phyloP scores from a whole-genome alignment of 2,113 vertebrate species.

The Brevimyrus niger region DNA sequence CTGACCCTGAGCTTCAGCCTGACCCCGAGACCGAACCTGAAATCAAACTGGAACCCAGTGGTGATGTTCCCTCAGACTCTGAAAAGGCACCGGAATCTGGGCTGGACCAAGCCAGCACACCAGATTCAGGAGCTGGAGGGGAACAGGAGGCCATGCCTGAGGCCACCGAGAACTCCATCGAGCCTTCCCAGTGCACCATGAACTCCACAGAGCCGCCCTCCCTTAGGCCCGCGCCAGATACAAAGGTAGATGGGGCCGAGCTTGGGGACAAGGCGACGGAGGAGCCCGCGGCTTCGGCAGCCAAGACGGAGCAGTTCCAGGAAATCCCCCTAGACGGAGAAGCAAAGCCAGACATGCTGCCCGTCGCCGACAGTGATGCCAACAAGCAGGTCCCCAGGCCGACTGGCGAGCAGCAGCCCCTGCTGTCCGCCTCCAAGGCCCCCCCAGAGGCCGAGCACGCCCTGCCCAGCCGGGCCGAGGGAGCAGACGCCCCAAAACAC shows the following conservation, averaged over 20 bases:
- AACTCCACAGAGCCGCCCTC: not conserved
- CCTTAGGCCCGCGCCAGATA: not conserved
- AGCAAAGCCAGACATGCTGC: slow-evolving; percentile 14
- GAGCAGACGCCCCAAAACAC: slow-evolving; percentile 27
- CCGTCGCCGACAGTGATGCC: not conserved
- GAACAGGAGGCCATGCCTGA: slow-evolving; percentile 13
- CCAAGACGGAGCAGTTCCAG: slow-evolving; percentile 26
- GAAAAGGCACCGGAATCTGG: not conserved
- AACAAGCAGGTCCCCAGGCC: not conserved
- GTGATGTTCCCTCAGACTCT: not conserved
- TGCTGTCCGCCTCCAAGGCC: not conserved
- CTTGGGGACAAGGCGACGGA: not conserved
- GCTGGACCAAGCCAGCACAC: not conserved
- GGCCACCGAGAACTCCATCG: not conserved
- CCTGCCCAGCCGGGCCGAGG: slow-evolving; percentile 23
- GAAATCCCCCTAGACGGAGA: slow-evolving; percentile 38
- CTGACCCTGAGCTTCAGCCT: not conserved
- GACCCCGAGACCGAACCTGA: not conserved
- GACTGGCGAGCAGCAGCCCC: not conserved
- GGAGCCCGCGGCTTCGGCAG: slow-evolving; percentile 8
- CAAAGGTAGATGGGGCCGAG: not conserved
- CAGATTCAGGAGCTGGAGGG: not conserved
- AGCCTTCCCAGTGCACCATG: not conserved
- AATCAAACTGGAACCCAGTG: not conserved
- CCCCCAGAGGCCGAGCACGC: not conserved